These are phyloP conservation scores for Oreochromis aureus DNA, from an alignment of 2,113 vertebrate species.

Conservation along the genomic window DNA sequence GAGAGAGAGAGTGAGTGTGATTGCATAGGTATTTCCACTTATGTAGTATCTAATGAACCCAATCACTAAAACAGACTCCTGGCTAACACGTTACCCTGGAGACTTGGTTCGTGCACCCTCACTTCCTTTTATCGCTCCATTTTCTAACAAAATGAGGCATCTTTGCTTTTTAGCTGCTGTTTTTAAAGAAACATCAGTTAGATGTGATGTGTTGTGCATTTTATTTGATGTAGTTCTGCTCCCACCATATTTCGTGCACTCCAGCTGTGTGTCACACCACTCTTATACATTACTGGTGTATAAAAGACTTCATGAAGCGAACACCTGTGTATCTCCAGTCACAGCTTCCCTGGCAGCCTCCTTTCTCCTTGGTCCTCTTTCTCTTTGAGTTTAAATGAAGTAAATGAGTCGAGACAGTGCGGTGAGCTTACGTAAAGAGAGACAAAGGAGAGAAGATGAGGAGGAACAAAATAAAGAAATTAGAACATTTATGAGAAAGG, in stretches of 20 bases:
- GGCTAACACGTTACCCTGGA: not conserved
- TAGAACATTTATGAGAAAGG: not conserved
- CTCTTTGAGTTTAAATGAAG: not conserved
- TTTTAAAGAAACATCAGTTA: not conserved
- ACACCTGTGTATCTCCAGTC: not conserved
- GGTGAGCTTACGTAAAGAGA: not conserved
- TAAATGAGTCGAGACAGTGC: not conserved
- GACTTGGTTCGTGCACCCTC: fast-evolving
- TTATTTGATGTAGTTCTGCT: not conserved
- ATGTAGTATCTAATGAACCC: not conserved
- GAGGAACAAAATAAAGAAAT: not conserved
- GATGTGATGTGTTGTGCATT: not conserved
- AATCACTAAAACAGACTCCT: not conserved
- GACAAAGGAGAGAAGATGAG: not conserved
- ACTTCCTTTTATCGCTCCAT: not conserved
- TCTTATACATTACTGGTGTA: not conserved
- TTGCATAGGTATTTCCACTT: not conserved
- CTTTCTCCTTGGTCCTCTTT: fast-evolving
- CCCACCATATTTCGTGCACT: not conserved
- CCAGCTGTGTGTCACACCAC: not conserved
- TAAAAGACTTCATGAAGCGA: not conserved
- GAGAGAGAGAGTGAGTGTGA: not conserved
- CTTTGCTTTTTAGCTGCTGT: not conserved
- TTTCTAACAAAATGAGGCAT: not conserved
- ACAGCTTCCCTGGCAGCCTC: not conserved